Percentiles rank a stretch among this genome's conserved stretches.
These are phyloP conservation scores for Morus bassanus DNA, from an alignment of 2,797 vertebrate genomes.

Conservation along the genomic window DNA sequence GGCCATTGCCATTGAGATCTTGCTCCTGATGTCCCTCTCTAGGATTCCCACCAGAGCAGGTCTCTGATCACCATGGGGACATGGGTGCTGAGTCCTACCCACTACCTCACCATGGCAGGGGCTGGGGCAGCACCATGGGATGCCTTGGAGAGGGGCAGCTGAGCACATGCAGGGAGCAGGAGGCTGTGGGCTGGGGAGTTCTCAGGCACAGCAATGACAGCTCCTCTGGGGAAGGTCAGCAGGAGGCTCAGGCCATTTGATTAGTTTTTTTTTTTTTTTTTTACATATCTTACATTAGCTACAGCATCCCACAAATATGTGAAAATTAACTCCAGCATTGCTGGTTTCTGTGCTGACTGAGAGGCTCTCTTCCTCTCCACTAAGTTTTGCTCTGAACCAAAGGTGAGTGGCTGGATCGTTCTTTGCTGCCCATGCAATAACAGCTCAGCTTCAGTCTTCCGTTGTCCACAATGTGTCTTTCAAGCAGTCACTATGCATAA, in stretches of 20 bases:
- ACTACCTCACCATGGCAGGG: accelerated
- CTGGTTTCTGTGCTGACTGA: neutral
- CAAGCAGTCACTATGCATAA: neutral
- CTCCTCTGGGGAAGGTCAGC: neutral
- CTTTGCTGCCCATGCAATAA: neutral
- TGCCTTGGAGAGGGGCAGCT: neutral
- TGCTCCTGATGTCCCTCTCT: neutral
- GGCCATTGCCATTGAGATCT: neutral
- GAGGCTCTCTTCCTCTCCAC: neutral
- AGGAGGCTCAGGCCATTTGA: neutral
- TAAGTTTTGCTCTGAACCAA: neutral
- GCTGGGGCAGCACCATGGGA: accelerated
- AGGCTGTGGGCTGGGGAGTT: neutral
- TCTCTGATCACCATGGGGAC: neutral
- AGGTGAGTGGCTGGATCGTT: neutral
- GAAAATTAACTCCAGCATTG: neutral
- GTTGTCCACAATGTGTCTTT: neutral
- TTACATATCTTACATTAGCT: neutral
- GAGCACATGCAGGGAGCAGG: neutral
- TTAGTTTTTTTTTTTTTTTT: neutral
- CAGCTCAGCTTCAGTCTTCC: neutral
- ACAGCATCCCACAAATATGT: neutral
- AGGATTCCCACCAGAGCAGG: neutral
- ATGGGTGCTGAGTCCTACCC: neutral
- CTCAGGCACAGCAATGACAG: neutral